Conservation (phyloP, 2,888 invertebrate genomes). For the Drosophila kokeensis region DNA sequence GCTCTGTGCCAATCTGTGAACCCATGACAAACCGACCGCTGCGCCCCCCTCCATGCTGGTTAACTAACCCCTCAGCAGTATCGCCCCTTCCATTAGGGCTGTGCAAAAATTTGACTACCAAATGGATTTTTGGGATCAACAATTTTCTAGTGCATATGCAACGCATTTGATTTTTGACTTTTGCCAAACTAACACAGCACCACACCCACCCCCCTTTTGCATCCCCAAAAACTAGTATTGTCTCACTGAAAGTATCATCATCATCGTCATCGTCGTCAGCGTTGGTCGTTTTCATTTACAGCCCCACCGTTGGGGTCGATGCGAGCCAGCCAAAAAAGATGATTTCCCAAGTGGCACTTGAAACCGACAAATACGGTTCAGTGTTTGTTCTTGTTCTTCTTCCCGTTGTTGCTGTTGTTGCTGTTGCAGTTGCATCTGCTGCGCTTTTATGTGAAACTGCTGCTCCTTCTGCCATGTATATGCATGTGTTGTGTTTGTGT, state of each 20-base stretch:
- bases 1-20: slow-evolving; percentile 35
- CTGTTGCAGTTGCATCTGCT: slow-evolving; percentile 61
- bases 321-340: slow-evolving; percentile 59
- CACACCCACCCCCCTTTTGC: background rate
- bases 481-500: slow-evolving; percentile 8
- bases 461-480: slow-evolving; percentile 10
- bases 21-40: background rate
- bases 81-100: slow-evolving; percentile 27
- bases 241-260: slow-evolving; percentile 60
- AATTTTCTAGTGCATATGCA: slow-evolving; percentile 52
- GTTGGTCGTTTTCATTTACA: slow-evolving; percentile 72
- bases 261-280: background rate
- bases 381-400: slow-evolving; percentile 40
- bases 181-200: slow-evolving; percentile 11
- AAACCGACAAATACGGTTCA: slow-evolving; percentile 71
- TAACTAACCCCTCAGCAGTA: background rate
- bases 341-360: slow-evolving; percentile 81
- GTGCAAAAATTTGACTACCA: slow-evolving; percentile 70
- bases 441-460: slow-evolving; percentile 63
- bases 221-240: slow-evolving; percentile 30
- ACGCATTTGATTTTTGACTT: slow-evolving; percentile 58
- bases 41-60: background rate
- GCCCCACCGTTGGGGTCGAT: slow-evolving; percentile 37
- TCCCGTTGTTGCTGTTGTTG: background rate
- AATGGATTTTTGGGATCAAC: slow-evolving; percentile 58